Conservation (phyloP, 2,888 invertebrate genomes). For the Lasioglossum zephyrum region DNA sequence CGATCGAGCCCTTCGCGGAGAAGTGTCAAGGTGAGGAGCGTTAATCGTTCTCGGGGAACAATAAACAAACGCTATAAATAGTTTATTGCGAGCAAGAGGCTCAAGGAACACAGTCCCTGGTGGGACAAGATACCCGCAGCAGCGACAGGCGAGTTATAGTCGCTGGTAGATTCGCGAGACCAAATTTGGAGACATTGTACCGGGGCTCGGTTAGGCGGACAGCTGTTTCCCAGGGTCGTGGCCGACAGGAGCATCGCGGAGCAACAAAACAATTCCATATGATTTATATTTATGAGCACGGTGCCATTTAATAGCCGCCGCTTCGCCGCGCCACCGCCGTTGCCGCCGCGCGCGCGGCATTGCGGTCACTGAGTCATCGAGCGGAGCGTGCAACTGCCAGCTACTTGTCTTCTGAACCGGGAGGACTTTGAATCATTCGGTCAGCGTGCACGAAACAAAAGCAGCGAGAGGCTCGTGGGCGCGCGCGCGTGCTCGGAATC, state of each 20-base stretch:
- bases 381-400: slow-evolving; percentile 44
- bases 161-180: slow-evolving; percentile 72
- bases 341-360: slow-evolving; percentile 61
- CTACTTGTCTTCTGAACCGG: slow-evolving; percentile 35
- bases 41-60: neutral
- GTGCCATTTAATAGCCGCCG: slow-evolving; percentile 80
- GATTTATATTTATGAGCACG: slow-evolving; percentile 82
- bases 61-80: slow-evolving; percentile 5
- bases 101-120: slow-evolving; percentile 16
- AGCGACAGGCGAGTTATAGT: slow-evolving; percentile 70
- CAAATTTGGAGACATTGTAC: slow-evolving; percentile 77
- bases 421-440: slow-evolving; percentile 47
- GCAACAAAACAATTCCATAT: slow-evolving; percentile 80
- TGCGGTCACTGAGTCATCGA: slow-evolving; percentile 66
- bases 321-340: slow-evolving; percentile 43
- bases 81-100: slow-evolving; percentile 2
- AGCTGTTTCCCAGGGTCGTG: slow-evolving; percentile 78
- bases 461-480: slow-evolving; percentile 2
- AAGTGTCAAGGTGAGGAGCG: neutral
- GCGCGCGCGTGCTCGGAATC: slow-evolving; percentile 20
- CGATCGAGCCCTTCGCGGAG: neutral
- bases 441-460: slow-evolving; percentile 28
- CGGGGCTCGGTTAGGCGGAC: slow-evolving; percentile 70
- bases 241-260: slow-evolving; percentile 62
- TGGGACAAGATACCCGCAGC: slow-evolving; percentile 53